A percentile compares a stretch with the other conserved stretches of the same genome.
Evolutionary conservation across 2,797 vertebrate genomes (phyloP).

Genomic region (Schizopygopsis pylzovi): DNA sequence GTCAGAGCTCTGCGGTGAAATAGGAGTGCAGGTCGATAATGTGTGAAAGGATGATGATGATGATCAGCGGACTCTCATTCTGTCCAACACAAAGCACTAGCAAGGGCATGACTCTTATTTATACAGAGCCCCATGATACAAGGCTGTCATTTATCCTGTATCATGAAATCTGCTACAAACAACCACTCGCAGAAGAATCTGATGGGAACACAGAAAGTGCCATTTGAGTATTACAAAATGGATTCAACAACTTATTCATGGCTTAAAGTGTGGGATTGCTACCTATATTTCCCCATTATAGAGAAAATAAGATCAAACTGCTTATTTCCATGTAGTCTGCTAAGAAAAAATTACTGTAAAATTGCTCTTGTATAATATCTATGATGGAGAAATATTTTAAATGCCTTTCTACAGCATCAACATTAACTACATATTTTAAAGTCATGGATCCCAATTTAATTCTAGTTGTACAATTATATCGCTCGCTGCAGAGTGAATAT

Average conservation of each 20-base stretch:
- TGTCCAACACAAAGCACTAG: constrained; percentile 16
- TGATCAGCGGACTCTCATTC: background rate
- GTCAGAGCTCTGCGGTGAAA: background rate
- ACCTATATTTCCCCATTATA: constrained; percentile 21
- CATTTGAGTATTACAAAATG: background rate
- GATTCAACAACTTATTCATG: constrained; percentile 17
- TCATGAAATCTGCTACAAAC: constrained; percentile 41
- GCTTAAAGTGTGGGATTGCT: background rate
- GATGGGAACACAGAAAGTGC: background rate
- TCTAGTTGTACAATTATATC: constrained; percentile 11
- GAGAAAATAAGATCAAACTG: constrained; percentile 36
- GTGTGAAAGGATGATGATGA: background rate
- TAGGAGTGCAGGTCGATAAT: background rate
- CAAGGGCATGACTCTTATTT: constrained; percentile 33
- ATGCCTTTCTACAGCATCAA: background rate
- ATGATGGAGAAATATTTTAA: background rate
- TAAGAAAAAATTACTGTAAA: constrained; percentile 26
- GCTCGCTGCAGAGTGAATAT: constrained; percentile 7
- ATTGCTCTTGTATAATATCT: constrained; percentile 12
- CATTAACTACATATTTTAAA: background rate
- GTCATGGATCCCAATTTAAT: background rate
- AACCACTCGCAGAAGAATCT: background rate
- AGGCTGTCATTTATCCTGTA: constrained; percentile 20
- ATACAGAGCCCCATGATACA: background rate
- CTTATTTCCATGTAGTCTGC: constrained; percentile 31